Base-by-base conservation (phyloP, 2,888 invertebrate species). In the Noctuana brunneofusca region DNA sequence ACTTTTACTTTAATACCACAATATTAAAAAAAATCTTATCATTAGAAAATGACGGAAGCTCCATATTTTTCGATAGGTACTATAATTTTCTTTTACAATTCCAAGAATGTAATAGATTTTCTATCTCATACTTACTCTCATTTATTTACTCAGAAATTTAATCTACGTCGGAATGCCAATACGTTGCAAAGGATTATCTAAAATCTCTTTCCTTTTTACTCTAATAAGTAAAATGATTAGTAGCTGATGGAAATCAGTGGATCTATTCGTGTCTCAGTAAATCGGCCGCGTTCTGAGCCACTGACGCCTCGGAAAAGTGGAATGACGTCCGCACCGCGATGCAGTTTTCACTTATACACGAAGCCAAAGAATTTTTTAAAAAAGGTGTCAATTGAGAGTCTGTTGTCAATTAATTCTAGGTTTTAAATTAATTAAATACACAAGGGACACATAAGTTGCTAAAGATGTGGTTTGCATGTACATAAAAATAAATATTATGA, bases 241-340 rank as follows among this genome's bases (percentile, higher is more conserved):
- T 16, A 24, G 11, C 24, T 30, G 18, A 41, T 24, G 27, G 27
- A 66, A 67, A 67, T 64, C 68, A 70, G 68, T 64, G 72, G 62
- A 75, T 69, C 70, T 69, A 70, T 67, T 58, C 65, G 79, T 87
- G 65, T 81, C 87, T 70, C 64, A 66, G 64, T 73, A 80, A 46
- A 66, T 55, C 82, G 80, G 89, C 71, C 72, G 70, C 67, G 73
- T 82, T 81, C 77, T 81, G 78, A 83, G 83, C 81, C 84, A 85
- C 83, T 83, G 81, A 86, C 80, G 83, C 83, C 78, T 86, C 81
- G 86, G 88, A 89, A 90, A 90, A 90, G 90, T 90, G 87, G 90
- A 89, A 87, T 90, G 89, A 89, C 87, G 89, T 88, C 84, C 87
- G 84, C 81, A 73, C 79, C 78, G 75, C 83, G 82, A 83, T 81